Percentiles rank a stretch among this genome's conserved stretches.
Conservation (phyloP, 1,140 invertebrate genomes). For the Parapsyche elsis region DNA sequence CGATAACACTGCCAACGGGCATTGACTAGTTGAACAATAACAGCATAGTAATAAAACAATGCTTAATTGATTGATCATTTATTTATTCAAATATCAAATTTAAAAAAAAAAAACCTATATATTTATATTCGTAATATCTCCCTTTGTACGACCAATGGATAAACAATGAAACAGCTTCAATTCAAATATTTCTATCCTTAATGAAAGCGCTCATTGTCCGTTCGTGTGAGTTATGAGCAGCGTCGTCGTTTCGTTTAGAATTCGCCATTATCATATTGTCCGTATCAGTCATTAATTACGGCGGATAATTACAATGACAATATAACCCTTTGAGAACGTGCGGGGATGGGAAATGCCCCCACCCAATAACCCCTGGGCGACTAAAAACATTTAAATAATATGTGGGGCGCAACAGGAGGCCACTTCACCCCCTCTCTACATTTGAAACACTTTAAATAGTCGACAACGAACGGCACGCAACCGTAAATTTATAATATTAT, state of each 20-base stretch:
- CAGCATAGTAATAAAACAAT: no score
- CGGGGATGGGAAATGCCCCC: slow-evolving; percentile 19
- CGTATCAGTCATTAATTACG: slow-evolving; percentile 51
- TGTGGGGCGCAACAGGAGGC: slow-evolving; percentile 54
- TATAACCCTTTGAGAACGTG: slow-evolving; percentile 42
- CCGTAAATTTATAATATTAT: no score
- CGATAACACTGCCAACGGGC: no score
- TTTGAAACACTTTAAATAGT: background rate
- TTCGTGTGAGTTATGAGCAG: slow-evolving; percentile 31
- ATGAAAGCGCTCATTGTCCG: background rate
- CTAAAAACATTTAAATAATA: slow-evolving; percentile 53
- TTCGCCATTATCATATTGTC: slow-evolving; percentile 45
- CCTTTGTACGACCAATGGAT: background rate
- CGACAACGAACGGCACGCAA: no score
- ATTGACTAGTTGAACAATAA: no score
- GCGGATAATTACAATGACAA: slow-evolving; percentile 47
- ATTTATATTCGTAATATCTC: no score
- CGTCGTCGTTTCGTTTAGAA: slow-evolving; percentile 41
- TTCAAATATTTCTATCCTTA: slow-evolving; percentile 17
- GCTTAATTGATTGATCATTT: no score
- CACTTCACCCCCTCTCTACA: slow-evolving; percentile 35
- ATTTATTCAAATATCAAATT: no score
- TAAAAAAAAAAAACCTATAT: no score
- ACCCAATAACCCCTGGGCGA: slow-evolving; percentile 28
- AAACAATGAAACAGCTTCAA: slow-evolving; percentile 27